These are phyloP conservation scores for Drosophila kepulauana DNA, from an alignment of 1,140 invertebrate species.

Conservation along the genomic window DNA sequence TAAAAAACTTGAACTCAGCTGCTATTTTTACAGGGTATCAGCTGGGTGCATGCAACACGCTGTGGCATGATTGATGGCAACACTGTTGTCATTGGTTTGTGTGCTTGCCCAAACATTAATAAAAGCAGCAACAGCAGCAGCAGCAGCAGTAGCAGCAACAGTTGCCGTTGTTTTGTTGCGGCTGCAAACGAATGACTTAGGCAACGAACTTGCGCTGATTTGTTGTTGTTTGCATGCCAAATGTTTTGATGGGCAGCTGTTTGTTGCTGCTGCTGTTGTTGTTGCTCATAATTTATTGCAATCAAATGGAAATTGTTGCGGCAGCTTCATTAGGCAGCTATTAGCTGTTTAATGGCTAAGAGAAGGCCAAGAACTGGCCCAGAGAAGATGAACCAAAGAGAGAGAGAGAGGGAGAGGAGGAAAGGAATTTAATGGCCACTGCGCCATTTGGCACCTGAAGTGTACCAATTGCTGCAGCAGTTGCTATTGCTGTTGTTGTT, in stretches of 20 bases:
- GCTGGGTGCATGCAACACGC: neutral
- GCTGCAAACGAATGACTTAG: slow-evolving; percentile 77
- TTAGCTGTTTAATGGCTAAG: slow-evolving; percentile 37
- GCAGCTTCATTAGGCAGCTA: slow-evolving; percentile 47
- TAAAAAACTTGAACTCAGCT: neutral
- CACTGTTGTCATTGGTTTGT: slow-evolving; percentile 42
- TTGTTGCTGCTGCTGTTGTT: slow-evolving; percentile 10
- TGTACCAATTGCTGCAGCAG: slow-evolving; percentile 8
- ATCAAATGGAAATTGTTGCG: slow-evolving; percentile 48
- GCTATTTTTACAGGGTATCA: slow-evolving; percentile 29
- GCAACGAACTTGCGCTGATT: slow-evolving; percentile 75
- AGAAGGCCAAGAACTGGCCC: neutral
- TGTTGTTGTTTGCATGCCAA: slow-evolving; percentile 20
- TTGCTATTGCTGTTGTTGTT: slow-evolving; percentile 22
- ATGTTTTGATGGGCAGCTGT: slow-evolving; percentile 38
- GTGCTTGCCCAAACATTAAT: slow-evolving; percentile 49
- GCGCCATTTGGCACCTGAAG: slow-evolving; percentile 24
- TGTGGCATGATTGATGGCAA: slow-evolving; percentile 48
- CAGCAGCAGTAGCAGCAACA: slow-evolving; percentile 10
- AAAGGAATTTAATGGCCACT: neutral
- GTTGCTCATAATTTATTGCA: slow-evolving; percentile 49
- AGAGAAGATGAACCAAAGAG: slow-evolving; percentile 8
- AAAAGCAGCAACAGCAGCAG: slow-evolving; percentile 20
- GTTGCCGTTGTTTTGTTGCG: slow-evolving; percentile 14
- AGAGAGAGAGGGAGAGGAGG: neutral